Evolutionary conservation across 2,888 invertebrate species (phyloP).

Genomic region (Conomelus anceps): DNA sequence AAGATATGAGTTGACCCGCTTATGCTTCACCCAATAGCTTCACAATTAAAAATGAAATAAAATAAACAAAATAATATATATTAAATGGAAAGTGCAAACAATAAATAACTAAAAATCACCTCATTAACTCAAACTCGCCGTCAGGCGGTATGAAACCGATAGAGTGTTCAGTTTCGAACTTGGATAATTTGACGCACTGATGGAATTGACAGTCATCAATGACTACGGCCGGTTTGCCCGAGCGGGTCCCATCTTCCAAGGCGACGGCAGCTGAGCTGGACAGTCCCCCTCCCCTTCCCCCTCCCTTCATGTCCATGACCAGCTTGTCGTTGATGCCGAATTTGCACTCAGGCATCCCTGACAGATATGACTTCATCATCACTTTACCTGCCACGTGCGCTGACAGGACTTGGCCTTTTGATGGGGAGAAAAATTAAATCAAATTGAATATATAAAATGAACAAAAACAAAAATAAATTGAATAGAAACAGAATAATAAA

Average conservation of each 20-base stretch:
- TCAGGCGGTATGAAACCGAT: constrained; percentile 99
- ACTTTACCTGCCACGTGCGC: constrained; percentile 99
- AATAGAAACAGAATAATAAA: no score
- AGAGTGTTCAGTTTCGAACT: constrained; percentile 99
- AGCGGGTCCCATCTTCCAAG: constrained; percentile 63
- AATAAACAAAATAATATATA: not conserved
- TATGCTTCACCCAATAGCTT: no score
- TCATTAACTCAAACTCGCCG: constrained; percentile 99
- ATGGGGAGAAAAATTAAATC: constrained; percentile 30
- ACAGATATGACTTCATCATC: constrained; percentile 98
- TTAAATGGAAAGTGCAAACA: constrained; percentile 2
- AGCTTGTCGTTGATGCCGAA: constrained; percentile 99
- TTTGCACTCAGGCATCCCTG: constrained; percentile 99
- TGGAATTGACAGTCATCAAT: constrained; percentile 99
- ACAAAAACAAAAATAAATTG: no score
- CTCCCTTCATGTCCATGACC: constrained; percentile 92
- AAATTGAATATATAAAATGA: not conserved
- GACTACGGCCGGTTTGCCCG: constrained; percentile 98
- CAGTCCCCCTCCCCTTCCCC: constrained; percentile 46
- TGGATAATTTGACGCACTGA: constrained; percentile 98
- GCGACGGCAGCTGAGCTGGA: constrained; percentile 31
- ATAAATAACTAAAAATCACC: constrained; percentile 47
- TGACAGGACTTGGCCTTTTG: constrained; percentile 91
- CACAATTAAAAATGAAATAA: not conserved
- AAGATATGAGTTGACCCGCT: no score